Evolutionary conservation across 2,888 invertebrate genomes (phyloP).

Genomic region (Phytoseiulus persimilis): DNA sequence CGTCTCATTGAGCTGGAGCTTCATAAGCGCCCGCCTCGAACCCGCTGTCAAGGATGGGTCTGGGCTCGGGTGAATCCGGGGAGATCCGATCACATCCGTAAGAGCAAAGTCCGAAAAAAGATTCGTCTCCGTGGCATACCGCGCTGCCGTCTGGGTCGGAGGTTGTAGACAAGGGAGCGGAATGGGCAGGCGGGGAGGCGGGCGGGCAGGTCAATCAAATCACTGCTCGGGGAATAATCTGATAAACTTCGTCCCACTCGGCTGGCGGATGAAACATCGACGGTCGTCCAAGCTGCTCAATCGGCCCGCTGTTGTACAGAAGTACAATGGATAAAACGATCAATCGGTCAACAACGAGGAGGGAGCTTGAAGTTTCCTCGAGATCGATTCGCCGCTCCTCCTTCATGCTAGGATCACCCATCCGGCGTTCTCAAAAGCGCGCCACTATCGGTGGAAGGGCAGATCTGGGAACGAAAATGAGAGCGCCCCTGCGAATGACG

Average conservation of each 20-base stretch:
- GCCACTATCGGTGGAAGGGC: neutral
- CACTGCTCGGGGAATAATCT: neutral
- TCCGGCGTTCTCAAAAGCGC: neutral
- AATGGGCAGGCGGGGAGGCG: neutral
- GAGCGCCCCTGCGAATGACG: neutral
- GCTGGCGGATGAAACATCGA: neutral
- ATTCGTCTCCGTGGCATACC: no score
- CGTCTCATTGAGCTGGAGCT: no score
- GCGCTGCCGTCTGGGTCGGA: no score
- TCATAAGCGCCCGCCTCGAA: no score
- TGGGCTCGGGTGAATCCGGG: no score
- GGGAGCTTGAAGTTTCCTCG: neutral
- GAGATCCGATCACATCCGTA: no score
- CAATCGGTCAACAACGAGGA: neutral
- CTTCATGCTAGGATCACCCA: neutral
- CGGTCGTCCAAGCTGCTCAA: neutral
- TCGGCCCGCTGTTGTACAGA: neutral
- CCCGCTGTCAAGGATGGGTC: no score
- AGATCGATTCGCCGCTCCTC: neutral
- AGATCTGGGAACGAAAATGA: neutral
- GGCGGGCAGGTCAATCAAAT: neutral
- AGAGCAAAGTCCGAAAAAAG: no score
- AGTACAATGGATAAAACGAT: neutral
- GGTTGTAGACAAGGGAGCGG: no score
- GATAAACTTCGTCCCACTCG: neutral